Conservation (phyloP, 2,797 vertebrate genomes). For the Channallabes apus region DNA sequence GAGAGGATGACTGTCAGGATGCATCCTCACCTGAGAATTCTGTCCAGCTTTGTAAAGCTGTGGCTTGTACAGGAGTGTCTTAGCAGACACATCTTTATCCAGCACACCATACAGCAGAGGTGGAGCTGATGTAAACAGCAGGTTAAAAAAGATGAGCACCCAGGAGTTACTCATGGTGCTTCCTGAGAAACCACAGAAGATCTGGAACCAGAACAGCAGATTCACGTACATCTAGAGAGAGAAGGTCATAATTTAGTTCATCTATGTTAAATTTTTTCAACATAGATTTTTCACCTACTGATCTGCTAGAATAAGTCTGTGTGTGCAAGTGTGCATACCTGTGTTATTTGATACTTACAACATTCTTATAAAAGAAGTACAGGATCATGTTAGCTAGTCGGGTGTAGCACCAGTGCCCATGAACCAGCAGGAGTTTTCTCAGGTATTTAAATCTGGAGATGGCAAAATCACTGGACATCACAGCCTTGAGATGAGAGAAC, state of each 20-base stretch:
- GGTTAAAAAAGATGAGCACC: slow-evolving; percentile 95
- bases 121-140: slow-evolving; percentile 90
- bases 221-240: slow-evolving; percentile 87
- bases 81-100: slow-evolving; percentile 81
- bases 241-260: slow-evolving; percentile 20
- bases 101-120: slow-evolving; percentile 88
- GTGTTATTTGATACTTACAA: slow-evolving; percentile 74
- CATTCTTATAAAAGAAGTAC: slow-evolving; percentile 97
- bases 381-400: slow-evolving; percentile 93
- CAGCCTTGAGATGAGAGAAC: slow-evolving; percentile 74
- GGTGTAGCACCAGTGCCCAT: slow-evolving; percentile 91
- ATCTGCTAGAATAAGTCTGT: neutral
- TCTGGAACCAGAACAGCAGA: slow-evolving; percentile 97
- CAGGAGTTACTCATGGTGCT: slow-evolving; percentile 92
- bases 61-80: slow-evolving; percentile 77
- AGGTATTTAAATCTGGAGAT: slow-evolving; percentile 89
- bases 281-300: neutral
- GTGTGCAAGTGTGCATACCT: neutral
- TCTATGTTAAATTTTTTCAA: neutral
- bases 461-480: slow-evolving; percentile 97
- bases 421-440: slow-evolving; percentile 87
- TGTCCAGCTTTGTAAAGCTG: slow-evolving; percentile 80
- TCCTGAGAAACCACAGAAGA: slow-evolving; percentile 96
- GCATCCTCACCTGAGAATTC: slow-evolving; percentile 75
- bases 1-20: neutral